Conservation (phyloP, 2,888 invertebrate species). For the Callimorpha dominula region DNA sequence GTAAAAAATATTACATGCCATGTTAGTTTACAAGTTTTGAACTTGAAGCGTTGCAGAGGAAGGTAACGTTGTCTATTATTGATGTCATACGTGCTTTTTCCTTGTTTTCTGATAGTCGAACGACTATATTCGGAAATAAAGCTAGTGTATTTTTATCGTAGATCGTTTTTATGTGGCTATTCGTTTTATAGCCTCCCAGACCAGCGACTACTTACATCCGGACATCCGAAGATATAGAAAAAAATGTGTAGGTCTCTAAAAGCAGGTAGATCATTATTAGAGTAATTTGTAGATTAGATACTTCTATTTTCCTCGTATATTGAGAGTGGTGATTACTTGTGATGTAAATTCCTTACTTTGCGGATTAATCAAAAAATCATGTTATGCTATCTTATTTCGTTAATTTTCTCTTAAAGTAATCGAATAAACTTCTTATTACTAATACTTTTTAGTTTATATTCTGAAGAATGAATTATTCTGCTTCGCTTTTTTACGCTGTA, state of each 20-base stretch:
- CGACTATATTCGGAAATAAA: constrained; percentile 6
- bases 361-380: no score
- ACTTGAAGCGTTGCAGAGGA: neutral
- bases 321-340: no score
- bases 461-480: no score
- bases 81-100: neutral
- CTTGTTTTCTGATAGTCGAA: neutral
- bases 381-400: no score
- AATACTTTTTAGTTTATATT: no score
- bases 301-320: no score
- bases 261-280: neutral
- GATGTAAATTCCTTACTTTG: no score
- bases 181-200: neutral
- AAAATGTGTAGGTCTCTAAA: neutral
- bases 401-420: no score
- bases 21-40: neutral
- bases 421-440: no score
- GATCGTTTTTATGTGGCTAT: constrained; percentile 6
- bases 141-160: neutral
- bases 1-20: no score
- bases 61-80: neutral
- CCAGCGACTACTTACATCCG: neutral
- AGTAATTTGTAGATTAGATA: neutral
- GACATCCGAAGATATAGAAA: neutral
- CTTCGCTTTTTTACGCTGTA: no score